Percentiles rank a stretch among this genome's conserved stretches.
Conservation (phyloP, 2,888 invertebrate species). For the Formica aserva region DNA sequence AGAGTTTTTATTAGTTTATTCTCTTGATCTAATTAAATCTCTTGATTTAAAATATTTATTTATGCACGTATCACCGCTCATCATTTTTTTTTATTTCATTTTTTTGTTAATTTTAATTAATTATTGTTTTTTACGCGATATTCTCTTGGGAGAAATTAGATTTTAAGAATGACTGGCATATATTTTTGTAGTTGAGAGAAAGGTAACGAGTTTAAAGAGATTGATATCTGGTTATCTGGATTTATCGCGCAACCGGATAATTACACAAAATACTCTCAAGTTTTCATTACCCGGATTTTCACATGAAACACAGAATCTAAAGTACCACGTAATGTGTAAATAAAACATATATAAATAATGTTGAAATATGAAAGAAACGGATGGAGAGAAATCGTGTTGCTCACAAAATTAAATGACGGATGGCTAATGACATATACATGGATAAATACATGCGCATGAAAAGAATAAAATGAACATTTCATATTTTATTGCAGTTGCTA, state of each 20-base stretch:
- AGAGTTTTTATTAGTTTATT: too few species aligned
- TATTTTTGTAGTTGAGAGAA: background rate
- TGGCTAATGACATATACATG: background rate
- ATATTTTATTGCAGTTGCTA: background rate
- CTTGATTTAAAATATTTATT: background rate
- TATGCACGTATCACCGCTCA: background rate
- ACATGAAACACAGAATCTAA: constrained; percentile 5
- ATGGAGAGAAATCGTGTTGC: background rate
- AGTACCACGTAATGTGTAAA: background rate
- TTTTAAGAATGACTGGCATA: background rate
- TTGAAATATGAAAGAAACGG: constrained; percentile 11
- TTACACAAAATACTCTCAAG: constrained; percentile 30
- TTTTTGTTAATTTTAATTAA: background rate
- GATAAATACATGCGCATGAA: background rate
- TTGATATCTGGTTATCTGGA: constrained; percentile 26
- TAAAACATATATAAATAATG: constrained; percentile 12
- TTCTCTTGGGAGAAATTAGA: background rate
- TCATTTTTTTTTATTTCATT: background rate
- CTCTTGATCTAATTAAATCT: background rate
- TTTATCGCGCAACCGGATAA: constrained; percentile 5
- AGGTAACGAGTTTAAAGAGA: constrained; percentile 16
- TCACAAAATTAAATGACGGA: constrained; percentile 28
- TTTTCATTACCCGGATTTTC: constrained; percentile 37
- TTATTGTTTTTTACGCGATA: background rate
- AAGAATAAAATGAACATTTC: background rate